Percentiles rank a stretch among this genome's conserved stretches.
These are phyloP conservation scores for Panulirus ornatus DNA, from an alignment of 1,140 invertebrate species.

Conservation along the genomic window DNA sequence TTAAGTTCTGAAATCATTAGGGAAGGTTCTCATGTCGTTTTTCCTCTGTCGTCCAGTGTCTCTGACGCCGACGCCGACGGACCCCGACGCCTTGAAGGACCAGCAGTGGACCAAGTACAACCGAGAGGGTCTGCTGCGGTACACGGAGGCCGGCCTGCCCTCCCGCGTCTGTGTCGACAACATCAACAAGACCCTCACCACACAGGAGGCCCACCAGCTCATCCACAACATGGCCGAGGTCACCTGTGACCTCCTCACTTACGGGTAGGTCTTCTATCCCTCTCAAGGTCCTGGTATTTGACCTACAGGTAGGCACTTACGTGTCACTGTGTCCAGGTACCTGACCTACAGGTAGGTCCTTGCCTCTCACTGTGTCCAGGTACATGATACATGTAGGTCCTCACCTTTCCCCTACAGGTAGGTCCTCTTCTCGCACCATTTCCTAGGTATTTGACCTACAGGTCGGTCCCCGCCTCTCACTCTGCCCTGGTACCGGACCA, in stretches of 20 bases:
- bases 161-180: constrained; percentile 90
- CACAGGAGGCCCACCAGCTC: constrained; percentile 79
- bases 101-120: constrained; percentile 74
- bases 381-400: too few relatives aligned
- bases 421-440: too few relatives aligned
- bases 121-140: constrained; percentile 85
- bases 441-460: too few relatives aligned
- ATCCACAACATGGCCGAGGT: constrained; percentile 86
- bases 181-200: constrained; percentile 81
- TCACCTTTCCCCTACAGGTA: too few relatives aligned
- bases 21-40: too few relatives aligned
- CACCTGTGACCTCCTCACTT: constrained; percentile 86
- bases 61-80: constrained; percentile 79
- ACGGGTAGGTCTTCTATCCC: constrained; percentile 82
- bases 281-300: too few relatives aligned
- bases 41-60: constrained; percentile 80
- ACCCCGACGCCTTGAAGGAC: constrained; percentile 66
- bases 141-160: constrained; percentile 88
- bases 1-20: too few relatives aligned
- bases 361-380: neutral
- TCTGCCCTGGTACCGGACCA: too few relatives aligned
- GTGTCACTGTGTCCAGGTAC: neutral
- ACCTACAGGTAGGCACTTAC: neutral
- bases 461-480: too few relatives aligned
- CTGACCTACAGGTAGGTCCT: neutral